These are phyloP conservation scores for Alosa alosa DNA, from an alignment of 2,113 vertebrate genomes.

Conservation along the genomic window DNA sequence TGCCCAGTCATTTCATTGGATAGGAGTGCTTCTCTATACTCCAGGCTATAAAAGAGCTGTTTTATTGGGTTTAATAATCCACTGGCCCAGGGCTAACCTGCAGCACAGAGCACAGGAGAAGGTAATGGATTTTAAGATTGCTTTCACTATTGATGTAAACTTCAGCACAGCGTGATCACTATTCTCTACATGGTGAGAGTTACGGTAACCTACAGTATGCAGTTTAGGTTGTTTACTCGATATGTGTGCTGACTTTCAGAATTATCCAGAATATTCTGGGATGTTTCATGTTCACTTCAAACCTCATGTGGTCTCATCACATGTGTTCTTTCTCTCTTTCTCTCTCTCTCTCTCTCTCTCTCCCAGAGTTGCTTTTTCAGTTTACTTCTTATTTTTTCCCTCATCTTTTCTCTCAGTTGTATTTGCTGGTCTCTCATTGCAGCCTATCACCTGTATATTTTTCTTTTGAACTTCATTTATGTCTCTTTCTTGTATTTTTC, in stretches of 20 bases:
- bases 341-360: too few species aligned
- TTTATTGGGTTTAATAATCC: neutral
- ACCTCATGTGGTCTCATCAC: neutral
- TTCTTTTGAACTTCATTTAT: neutral
- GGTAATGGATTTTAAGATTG: neutral
- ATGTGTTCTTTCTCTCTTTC: neutral
- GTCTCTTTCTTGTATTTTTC: neutral
- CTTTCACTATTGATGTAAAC: neutral
- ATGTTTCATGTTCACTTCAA: neutral
- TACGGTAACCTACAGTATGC: neutral
- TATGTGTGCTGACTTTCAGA: neutral
- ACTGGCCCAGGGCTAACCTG: neutral
- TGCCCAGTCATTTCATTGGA: neutral
- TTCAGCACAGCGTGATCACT: neutral
- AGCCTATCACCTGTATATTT: neutral
- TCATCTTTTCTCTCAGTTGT: neutral
- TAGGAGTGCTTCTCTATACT: neutral
- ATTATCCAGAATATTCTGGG: neutral
- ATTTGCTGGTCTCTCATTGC: neutral
- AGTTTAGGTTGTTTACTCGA: neutral
- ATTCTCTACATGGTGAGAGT: neutral
- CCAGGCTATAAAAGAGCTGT: neutral
- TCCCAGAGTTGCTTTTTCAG: too few species aligned
- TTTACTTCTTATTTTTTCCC: too few species aligned
- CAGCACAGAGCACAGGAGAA: neutral